Conservation (phyloP, 1,140 invertebrate genomes). For the Drosophila leontia region DNA sequence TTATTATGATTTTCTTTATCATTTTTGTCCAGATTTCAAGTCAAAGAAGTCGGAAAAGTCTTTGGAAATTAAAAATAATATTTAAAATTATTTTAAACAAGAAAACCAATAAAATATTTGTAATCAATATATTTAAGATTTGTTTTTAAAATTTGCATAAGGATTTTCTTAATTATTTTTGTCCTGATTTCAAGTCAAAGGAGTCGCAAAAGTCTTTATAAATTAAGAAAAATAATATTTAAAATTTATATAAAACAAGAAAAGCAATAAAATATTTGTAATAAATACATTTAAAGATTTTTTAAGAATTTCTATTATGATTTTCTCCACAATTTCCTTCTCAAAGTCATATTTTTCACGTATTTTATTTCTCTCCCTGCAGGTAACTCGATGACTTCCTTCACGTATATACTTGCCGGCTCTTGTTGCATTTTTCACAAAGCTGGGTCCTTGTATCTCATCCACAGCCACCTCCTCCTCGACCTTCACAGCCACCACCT, state of each 20-base stretch:
- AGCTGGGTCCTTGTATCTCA: background rate
- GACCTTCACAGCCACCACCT: fast-evolving
- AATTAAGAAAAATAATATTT: too few relatives aligned
- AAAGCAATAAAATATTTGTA: background rate
- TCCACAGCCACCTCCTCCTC: background rate
- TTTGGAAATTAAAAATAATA: too few relatives aligned
- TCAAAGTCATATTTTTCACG: background rate
- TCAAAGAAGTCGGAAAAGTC: too few relatives aligned
- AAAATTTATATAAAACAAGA: too few relatives aligned
- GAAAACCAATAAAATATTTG: too few relatives aligned
- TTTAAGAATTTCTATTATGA: fast-evolving
- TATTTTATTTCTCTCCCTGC: background rate
- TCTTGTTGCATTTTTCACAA: conserved; percentile 50
- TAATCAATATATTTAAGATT: too few relatives aligned
- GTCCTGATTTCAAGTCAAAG: too few relatives aligned
- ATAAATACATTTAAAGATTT: background rate
- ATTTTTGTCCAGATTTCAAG: background rate
- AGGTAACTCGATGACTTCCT: conserved; percentile 12
- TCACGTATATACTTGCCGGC: conserved; percentile 14
- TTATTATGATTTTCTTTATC: too few relatives aligned
- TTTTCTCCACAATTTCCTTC: background rate
- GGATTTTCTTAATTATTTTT: too few relatives aligned
- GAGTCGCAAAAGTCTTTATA: too few relatives aligned
- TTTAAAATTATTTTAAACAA: too few relatives aligned
- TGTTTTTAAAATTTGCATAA: too few relatives aligned